Percentiles rank a stretch among this genome's conserved stretches.
These are phyloP conservation scores for Circaetus gallicus DNA, from an alignment of 2,113 vertebrate species.

Conservation along the genomic window DNA sequence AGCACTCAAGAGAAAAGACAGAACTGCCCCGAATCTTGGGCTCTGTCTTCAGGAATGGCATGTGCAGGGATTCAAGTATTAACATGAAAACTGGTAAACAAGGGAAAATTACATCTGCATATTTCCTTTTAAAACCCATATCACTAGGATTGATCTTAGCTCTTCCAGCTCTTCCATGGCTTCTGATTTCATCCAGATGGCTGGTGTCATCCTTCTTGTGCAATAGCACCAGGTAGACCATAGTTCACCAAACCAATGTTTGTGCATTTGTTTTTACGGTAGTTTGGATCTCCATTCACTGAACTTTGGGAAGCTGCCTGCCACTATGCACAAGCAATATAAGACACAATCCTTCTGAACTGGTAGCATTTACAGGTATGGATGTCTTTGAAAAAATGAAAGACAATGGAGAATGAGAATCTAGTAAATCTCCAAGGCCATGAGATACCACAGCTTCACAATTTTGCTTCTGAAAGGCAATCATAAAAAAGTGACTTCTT, in stretches of 20 bases:
- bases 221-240: not conserved
- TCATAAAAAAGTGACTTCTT: not conserved
- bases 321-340: not conserved
- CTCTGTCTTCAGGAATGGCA: not conserved
- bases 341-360: fast-evolving
- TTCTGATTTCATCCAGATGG: not conserved
- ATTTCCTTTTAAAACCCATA: not conserved
- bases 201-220: not conserved
- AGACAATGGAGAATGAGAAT: not conserved
- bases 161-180: not conserved
- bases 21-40: not conserved
- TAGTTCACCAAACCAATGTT: not conserved
- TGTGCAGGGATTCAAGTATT: not conserved
- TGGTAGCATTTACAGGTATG: not conserved
- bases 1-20: not conserved
- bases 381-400: not conserved
- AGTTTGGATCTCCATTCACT: not conserved
- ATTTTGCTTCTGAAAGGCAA: not conserved
- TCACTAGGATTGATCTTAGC: not conserved
- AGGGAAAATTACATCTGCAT: not conserved
- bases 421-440: not conserved
- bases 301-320: not conserved
- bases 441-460: not conserved
- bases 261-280: not conserved
- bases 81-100: not conserved